phyloP scores from a whole-genome alignment of 2,113 vertebrate genomes.

The Smithornis capensis region DNA sequence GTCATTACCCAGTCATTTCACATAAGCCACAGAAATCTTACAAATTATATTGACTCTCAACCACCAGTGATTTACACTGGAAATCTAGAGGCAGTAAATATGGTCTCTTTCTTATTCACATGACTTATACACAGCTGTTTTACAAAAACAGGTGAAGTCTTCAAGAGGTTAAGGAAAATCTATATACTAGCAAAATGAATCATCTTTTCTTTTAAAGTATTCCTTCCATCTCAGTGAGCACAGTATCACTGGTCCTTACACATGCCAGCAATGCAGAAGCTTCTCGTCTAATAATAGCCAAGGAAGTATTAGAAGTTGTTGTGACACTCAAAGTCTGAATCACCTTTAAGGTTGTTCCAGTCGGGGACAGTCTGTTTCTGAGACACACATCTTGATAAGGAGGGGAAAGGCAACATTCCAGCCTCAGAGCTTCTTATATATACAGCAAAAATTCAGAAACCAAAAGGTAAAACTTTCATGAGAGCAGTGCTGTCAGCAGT shows the following conservation, averaged over 20 bases:
- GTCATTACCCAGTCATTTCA: neutral
- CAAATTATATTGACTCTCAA: neutral
- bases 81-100: neutral
- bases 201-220: neutral
- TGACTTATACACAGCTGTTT: neutral
- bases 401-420: neutral
- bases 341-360: conserved; percentile 21
- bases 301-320: neutral
- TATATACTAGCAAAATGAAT: neutral
- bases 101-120: neutral
- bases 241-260: neutral
- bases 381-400: rapidly evolving
- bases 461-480: neutral
- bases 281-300: conserved; percentile 3
- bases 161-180: neutral
- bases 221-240: conserved; percentile 7
- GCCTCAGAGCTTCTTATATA: neutral
- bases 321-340: neutral
- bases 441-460: conserved; percentile 34
- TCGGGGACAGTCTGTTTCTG: neutral
- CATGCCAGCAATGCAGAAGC: neutral
- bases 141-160: neutral
- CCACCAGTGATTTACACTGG: neutral
- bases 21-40: neutral
- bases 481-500: neutral